Evolutionary conservation across 53 echinoderm and acorn worm species (phyloP).

Genomic region (Holothuria leucospilota): DNA sequence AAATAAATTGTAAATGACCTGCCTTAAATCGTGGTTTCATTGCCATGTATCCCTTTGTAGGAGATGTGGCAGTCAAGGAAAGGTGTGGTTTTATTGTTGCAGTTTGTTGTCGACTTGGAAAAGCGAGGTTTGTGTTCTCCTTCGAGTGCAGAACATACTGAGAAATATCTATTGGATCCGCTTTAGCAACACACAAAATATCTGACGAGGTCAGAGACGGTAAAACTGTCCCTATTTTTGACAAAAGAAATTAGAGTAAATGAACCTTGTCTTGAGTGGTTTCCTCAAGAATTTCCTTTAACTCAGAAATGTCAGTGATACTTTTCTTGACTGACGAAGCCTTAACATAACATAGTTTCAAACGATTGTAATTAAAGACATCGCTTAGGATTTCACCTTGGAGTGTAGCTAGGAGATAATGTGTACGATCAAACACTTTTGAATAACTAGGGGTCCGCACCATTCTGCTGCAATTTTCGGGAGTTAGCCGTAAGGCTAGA

Average conservation of each 20-base stretch:
- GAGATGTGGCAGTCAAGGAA: neutral
- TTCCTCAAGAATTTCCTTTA: no score
- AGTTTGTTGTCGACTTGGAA: neutral
- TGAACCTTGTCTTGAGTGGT: no score
- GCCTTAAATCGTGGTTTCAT: neutral
- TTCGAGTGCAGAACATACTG: no score
- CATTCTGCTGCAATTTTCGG: constrained; percentile 53
- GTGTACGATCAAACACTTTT: constrained; percentile 51
- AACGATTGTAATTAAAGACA: no score
- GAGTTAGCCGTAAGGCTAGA: no score
- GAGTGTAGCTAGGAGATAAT: no score
- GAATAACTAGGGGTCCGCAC: constrained; percentile 45
- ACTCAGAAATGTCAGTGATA: neutral
- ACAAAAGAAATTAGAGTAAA: neutral
- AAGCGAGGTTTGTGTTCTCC: neutral
- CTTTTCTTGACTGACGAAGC: no score
- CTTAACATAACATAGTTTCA: no score
- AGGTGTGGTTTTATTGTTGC: neutral
- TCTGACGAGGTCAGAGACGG: no score
- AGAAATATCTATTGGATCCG: neutral
- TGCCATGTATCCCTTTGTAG: neutral
- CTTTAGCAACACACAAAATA: neutral
- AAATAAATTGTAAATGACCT: neutral
- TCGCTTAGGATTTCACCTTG: constrained; percentile 53
- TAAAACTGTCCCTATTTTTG: neutral